A percentile compares a stretch with the other conserved stretches of the same genome.
phyloP scores from a whole-genome alignment of 2,113 vertebrate species.

The Chascanopsetta lugubris region DNA sequence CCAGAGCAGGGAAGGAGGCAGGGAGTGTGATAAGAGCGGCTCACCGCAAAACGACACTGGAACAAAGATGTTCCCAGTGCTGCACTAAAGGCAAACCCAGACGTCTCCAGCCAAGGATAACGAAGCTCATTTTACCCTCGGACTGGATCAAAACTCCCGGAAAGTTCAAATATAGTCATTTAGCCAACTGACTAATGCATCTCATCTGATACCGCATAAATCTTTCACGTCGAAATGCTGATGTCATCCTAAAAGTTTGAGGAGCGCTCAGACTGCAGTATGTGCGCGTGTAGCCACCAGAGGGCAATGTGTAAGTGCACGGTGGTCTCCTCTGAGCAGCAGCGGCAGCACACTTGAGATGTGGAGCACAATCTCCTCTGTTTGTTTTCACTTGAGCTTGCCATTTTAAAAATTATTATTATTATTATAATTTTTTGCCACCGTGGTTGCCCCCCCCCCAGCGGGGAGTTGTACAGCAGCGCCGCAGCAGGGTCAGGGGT shows the following conservation, averaged over 20 bases:
- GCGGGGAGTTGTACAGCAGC: constrained; percentile 3
- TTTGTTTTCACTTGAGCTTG: constrained; percentile 28
- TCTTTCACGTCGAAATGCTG: constrained; percentile 3
- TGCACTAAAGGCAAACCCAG: constrained; percentile 27
- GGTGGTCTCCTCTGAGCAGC: constrained; percentile 12
- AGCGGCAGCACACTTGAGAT: constrained; percentile 3
- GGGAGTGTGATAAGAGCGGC: constrained; percentile 40
- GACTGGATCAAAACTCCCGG: background rate
- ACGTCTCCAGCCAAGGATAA: constrained; percentile 27
- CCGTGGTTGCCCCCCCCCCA: background rate
- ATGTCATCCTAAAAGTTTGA: background rate
- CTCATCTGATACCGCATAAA: background rate
- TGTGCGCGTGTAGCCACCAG: constrained; percentile 51
- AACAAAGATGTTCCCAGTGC: constrained; percentile 45
- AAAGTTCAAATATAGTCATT: constrained; percentile 17
- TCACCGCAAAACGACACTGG: constrained; percentile 42
- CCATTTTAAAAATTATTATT: too few relatives aligned
- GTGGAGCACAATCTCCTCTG: constrained; percentile 17
- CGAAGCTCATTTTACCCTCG: constrained; percentile 14
- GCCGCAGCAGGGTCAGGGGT: constrained; percentile 38
- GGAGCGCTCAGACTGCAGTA: background rate
- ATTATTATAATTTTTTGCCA: too few relatives aligned
- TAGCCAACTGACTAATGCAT: background rate
- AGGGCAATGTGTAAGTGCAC: constrained; percentile 60
- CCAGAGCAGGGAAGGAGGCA: constrained; percentile 7